Conservation (phyloP, 2,888 invertebrate genomes). For the Drosophila paranaensis region DNA sequence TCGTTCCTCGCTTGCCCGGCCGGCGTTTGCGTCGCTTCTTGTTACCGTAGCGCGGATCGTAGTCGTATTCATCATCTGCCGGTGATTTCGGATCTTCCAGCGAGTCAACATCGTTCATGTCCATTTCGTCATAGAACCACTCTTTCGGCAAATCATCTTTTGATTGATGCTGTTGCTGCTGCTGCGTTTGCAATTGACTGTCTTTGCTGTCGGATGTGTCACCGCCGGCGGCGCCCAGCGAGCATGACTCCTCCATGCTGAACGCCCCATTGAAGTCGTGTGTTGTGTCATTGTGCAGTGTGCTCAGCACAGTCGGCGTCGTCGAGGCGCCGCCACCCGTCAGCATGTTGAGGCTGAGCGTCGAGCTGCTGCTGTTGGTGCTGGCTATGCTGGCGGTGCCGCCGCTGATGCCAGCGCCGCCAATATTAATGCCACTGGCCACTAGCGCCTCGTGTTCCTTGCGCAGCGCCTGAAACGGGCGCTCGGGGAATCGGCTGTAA, state of each 20-base stretch:
- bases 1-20: conserved; percentile 79
- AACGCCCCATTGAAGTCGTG: conserved; percentile 84
- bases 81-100: conserved; percentile 96
- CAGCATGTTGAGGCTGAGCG: conserved; percentile 65
- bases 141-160: conserved; percentile 93
- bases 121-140: conserved; percentile 96
- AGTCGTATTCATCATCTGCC: conserved; percentile 96
- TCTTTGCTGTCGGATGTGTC: conserved; percentile 91
- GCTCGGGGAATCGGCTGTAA: conserved; percentile 82
- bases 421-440: conserved; percentile 60
- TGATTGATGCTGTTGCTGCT: conserved; percentile 85
- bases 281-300: conserved; percentile 68
- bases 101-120: conserved; percentile 95
- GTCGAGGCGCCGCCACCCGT: conserved; percentile 63
- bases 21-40: conserved; percentile 85
- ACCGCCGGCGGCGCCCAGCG: conserved; percentile 84
- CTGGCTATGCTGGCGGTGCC: conserved; percentile 37
- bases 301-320: conserved; percentile 62
- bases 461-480: conserved; percentile 83
- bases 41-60: conserved; percentile 87
- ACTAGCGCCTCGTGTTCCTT: conserved; percentile 82
- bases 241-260: conserved; percentile 84
- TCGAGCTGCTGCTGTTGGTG: conserved; percentile 52
- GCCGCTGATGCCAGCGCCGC: conserved; percentile 19
- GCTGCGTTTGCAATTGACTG: conserved; percentile 89